Evolutionary conservation across 1,140 invertebrate genomes (phyloP).

Genomic region (Drosophila athabasca): DNA sequence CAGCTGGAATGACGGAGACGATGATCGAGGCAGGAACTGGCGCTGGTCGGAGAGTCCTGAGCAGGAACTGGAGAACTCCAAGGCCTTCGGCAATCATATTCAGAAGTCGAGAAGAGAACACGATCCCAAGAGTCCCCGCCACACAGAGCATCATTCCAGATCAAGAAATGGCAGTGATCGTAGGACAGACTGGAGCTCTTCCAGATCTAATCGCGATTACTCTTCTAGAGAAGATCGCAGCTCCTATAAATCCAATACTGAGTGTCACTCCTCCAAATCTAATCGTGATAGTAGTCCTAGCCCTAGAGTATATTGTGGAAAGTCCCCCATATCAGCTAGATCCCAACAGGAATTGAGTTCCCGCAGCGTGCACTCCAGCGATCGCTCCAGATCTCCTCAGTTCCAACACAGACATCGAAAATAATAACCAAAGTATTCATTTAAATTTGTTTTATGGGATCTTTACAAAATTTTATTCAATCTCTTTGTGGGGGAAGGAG

Average conservation of each 20-base stretch:
- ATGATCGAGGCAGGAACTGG: conserved; percentile 85
- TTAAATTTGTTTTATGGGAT: conserved; percentile 53
- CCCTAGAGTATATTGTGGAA: no score
- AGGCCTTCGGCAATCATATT: conserved; percentile 2
- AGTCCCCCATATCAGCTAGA: background rate
- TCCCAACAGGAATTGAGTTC: background rate
- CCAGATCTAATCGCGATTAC: background rate
- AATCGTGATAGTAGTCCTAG: background rate
- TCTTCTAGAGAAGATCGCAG: background rate
- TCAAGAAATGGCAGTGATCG: background rate
- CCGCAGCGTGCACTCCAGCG: background rate
- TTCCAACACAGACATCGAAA: background rate
- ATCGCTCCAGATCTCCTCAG: conserved; percentile 1
- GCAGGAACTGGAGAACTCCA: conserved; percentile 47
- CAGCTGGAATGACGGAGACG: conserved; percentile 80
- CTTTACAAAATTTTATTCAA: conserved; percentile 78
- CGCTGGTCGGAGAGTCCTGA: conserved; percentile 91
- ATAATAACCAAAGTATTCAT: conserved; percentile 44
- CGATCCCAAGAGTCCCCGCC: conserved; percentile 2
- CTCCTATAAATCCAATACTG: background rate
- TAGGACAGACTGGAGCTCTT: background rate
- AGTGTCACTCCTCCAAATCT: background rate
- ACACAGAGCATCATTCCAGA: background rate
- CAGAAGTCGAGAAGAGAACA: conserved; percentile 19
- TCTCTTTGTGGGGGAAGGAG: conserved; percentile 60